These are phyloP conservation scores for Barnardius zonarius DNA, from an alignment of 2,113 vertebrate genomes.

Conservation along the genomic window DNA sequence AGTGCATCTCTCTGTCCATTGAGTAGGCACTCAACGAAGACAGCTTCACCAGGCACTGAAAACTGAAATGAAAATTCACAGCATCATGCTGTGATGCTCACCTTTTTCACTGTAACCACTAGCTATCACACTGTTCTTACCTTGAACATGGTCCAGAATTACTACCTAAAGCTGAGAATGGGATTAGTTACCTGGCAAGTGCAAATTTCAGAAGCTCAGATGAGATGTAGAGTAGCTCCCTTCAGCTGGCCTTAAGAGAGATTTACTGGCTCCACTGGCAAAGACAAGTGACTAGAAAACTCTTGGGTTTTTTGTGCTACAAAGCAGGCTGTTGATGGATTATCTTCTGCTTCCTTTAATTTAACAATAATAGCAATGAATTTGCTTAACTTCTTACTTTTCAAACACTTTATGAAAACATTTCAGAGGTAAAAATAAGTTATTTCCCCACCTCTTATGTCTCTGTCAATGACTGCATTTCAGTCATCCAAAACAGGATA, in stretches of 20 bases:
- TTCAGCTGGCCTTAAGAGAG: not conserved
- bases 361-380: not conserved
- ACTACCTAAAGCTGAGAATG: not conserved
- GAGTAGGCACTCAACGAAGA: not conserved
- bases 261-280: not conserved
- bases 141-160: not conserved
- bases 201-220: not conserved
- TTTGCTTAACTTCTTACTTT: not conserved
- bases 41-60: not conserved
- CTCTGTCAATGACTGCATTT: not conserved
- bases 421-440: not conserved
- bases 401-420: not conserved
- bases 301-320: not conserved
- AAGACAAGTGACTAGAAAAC: not conserved
- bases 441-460: not conserved
- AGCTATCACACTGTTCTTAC: not conserved
- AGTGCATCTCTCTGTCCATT: not conserved
- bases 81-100: not conserved
- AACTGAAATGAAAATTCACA: not conserved
- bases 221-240: not conserved
- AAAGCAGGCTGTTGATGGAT: not conserved
- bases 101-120: not conserved
- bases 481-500: not conserved
- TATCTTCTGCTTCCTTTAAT: not conserved
- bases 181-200: not conserved